Conservation (phyloP, 30 jellyfish, hydroid and myxozoan species). For the Turritopsis rubra region DNA sequence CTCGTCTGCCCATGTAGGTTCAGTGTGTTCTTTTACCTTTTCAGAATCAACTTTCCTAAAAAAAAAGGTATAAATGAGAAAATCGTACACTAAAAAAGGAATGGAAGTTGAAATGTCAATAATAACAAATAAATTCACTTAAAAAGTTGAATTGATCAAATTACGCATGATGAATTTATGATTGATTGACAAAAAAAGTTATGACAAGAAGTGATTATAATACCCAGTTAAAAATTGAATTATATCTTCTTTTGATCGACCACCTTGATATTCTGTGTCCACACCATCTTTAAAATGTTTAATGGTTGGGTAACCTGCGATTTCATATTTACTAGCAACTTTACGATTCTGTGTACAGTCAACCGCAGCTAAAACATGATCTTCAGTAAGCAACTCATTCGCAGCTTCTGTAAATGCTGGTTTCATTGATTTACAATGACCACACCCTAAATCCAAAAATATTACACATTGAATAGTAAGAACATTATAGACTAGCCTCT, state of each 20-base stretch:
- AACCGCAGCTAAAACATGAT: constrained; percentile 74
- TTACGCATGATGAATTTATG: no score
- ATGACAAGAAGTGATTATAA: no score
- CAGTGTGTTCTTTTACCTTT: constrained; percentile 40
- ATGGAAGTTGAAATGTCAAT: no score
- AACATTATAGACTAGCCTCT: background rate
- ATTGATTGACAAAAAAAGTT: no score
- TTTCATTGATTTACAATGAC: constrained; percentile 80
- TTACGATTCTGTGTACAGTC: constrained; percentile 65
- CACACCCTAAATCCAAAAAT: constrained; percentile 77
- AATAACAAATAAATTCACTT: no score
- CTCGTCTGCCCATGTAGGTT: constrained; percentile 63
- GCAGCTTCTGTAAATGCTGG: constrained; percentile 91
- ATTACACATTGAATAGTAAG: background rate
- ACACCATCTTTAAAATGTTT: constrained; percentile 50
- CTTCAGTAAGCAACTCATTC: constrained; percentile 39
- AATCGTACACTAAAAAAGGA: background rate
- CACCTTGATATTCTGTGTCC: constrained; percentile 55
- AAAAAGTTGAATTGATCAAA: no score
- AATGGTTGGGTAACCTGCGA: constrained; percentile 72
- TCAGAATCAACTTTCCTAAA: constrained; percentile 25
- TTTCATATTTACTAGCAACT: constrained; percentile 35
- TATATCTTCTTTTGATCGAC: constrained; percentile 48
- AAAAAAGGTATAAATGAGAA: background rate
- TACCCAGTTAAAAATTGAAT: constrained; percentile 31